These are phyloP conservation scores for Plectropomus leopardus DNA, from an alignment of 2,113 vertebrate species.

Conservation along the genomic window DNA sequence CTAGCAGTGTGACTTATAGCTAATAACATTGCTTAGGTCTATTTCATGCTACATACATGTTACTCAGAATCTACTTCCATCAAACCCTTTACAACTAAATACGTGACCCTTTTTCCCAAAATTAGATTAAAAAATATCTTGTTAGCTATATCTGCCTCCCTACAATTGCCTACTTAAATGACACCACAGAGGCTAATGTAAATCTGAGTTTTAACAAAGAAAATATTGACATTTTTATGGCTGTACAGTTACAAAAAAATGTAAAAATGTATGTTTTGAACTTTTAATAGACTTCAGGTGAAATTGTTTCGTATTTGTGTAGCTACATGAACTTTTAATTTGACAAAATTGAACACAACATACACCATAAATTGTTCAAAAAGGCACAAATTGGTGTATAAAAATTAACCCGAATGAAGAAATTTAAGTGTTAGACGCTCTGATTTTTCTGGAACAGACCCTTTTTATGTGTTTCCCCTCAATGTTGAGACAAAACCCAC, in stretches of 20 bases:
- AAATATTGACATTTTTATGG: background rate
- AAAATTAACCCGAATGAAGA: too few species aligned
- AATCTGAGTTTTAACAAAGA: background rate
- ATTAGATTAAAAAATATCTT: background rate
- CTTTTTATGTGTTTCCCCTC: too few species aligned
- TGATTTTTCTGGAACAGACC: too few species aligned
- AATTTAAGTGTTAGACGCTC: too few species aligned
- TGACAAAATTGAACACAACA: too few species aligned
- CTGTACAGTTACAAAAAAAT: background rate
- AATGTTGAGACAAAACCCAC: too few species aligned
- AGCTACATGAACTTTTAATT: too few species aligned
- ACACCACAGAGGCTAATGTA: background rate
- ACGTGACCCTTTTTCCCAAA: background rate
- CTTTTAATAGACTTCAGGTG: too few species aligned
- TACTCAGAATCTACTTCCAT: background rate
- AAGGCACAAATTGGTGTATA: too few species aligned
- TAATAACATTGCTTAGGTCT: background rate
- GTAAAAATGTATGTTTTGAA: background rate
- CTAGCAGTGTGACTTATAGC: background rate
- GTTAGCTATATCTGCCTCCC: background rate
- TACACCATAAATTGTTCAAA: too few species aligned
- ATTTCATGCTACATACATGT: background rate
- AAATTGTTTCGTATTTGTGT: too few species aligned
- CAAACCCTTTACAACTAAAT: background rate
- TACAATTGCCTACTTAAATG: background rate